Evolutionary conservation across 2,888 invertebrate genomes (phyloP).

Genomic region (Hymenopus coronatus): DNA sequence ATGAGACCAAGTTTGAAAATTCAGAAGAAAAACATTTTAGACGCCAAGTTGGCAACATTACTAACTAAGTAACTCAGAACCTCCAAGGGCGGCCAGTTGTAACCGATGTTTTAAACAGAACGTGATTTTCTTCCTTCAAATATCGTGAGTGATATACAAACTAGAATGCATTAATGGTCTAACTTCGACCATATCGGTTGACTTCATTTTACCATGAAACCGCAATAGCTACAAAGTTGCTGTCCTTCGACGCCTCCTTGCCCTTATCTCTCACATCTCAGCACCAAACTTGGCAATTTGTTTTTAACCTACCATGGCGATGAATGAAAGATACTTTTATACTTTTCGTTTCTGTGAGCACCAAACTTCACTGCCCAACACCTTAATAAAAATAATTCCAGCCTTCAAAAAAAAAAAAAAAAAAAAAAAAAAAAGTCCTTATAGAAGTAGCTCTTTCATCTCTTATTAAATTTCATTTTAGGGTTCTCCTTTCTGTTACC

Average conservation of each 20-base stretch:
- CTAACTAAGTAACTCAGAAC: background rate
- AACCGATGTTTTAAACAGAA: background rate
- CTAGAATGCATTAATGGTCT: background rate
- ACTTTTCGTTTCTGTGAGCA: no score
- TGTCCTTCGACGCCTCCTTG: background rate
- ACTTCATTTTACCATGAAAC: background rate
- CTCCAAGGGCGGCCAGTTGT: background rate
- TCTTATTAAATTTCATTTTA: no score
- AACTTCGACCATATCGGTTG: background rate
- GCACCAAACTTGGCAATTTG: background rate
- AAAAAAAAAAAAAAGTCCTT: no score
- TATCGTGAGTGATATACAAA: background rate
- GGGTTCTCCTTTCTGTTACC: no score
- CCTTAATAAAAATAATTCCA: no score
- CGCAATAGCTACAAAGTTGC: background rate
- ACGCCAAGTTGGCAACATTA: background rate
- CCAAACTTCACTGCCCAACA: no score
- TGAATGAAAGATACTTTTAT: no score
- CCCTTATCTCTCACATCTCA: background rate
- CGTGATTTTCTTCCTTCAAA: background rate
- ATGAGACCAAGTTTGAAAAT: no score
- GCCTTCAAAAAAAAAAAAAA: no score
- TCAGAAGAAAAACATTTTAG: background rate
- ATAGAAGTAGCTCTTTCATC: no score
- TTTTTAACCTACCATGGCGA: background rate